Percentiles rank a stretch among this genome's conserved stretches.
phyloP scores from a whole-genome alignment of 2,797 vertebrate genomes.

The Pelodytes ibericus region DNA sequence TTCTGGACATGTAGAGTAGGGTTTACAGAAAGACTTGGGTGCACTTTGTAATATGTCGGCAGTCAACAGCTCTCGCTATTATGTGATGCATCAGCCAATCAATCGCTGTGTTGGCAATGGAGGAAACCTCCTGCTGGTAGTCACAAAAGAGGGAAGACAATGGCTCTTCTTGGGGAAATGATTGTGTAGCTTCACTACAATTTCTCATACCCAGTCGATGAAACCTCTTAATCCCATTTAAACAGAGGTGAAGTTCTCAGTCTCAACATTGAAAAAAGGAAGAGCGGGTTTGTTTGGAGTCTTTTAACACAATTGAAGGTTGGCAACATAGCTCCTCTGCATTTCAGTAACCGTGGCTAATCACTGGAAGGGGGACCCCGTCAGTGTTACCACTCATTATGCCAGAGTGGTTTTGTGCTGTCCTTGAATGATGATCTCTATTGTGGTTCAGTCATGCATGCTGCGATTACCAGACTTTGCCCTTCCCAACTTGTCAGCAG shows the following conservation, averaged over 20 bases:
- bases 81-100: slow-evolving; percentile 75
- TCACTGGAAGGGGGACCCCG: slow-evolving; percentile 83
- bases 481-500: slow-evolving; percentile 56
- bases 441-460: slow-evolving; percentile 83
- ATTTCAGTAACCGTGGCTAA: slow-evolving; percentile 80
- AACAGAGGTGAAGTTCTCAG: slow-evolving; percentile 58
- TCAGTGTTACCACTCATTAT: slow-evolving; percentile 72
- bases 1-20: slow-evolving; percentile 56
- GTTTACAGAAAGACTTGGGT: slow-evolving; percentile 25
- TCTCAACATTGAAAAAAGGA: slow-evolving; percentile 61
- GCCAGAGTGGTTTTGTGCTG: slow-evolving; percentile 79
- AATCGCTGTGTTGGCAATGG: slow-evolving; percentile 58
- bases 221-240: slow-evolving; percentile 47
- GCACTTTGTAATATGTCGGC: slow-evolving; percentile 65
- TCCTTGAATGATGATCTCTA: slow-evolving; percentile 81
- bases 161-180: slow-evolving; percentile 76
- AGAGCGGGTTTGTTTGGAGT: slow-evolving; percentile 13
- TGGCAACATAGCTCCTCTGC: slow-evolving; percentile 57
- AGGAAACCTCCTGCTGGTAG: slow-evolving; percentile 77
- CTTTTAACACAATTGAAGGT: slow-evolving; percentile 57
- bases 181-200: slow-evolving; percentile 67
- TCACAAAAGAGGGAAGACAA: slow-evolving; percentile 81
- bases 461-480: slow-evolving; percentile 80
- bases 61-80: slow-evolving; percentile 71
- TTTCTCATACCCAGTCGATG: slow-evolving; percentile 33